A percentile compares a stretch with the other conserved stretches of the same genome.
These are phyloP conservation scores for Leptobrachium leishanense DNA, from an alignment of 2,113 vertebrate genomes.

Conservation along the genomic window DNA sequence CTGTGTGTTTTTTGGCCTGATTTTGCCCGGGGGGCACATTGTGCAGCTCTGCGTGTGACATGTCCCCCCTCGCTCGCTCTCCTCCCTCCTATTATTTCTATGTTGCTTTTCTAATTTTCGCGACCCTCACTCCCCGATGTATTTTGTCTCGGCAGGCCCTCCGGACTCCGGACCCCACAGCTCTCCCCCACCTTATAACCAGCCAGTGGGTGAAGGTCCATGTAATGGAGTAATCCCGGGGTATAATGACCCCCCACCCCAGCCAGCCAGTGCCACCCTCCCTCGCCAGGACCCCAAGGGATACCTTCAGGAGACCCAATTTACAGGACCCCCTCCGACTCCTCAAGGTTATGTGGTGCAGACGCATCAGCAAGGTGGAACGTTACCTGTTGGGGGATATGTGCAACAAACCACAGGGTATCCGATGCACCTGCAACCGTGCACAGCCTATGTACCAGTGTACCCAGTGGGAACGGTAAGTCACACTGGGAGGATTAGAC, in stretches of 20 bases:
- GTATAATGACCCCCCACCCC: constrained; percentile 48
- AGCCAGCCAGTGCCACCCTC: constrained; percentile 66
- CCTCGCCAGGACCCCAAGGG: constrained; percentile 68
- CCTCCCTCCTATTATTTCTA: neutral
- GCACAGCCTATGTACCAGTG: constrained; percentile 86
- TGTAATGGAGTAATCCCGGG: constrained; percentile 51
- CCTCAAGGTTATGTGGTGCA: constrained; percentile 83
- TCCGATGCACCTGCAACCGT: constrained; percentile 87
- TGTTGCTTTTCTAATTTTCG: neutral
- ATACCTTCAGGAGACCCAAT: constrained; percentile 78
- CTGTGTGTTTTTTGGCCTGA: constrained; percentile 5
- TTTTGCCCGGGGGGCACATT: neutral
- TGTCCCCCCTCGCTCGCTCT: constrained; percentile 27
- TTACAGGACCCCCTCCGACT: constrained; percentile 61
- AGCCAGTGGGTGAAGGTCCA: constrained; percentile 52
- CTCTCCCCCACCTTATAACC: constrained; percentile 80
- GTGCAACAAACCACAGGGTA: constrained; percentile 74
- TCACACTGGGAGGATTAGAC: neutral
- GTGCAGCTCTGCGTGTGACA: constrained; percentile 16
- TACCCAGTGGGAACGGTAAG: constrained; percentile 83
- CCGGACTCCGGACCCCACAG: constrained; percentile 78
- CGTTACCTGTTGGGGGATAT: constrained; percentile 78
- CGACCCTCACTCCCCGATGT: constrained; percentile 6
- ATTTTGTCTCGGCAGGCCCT: constrained; percentile 64
- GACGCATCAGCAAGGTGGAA: constrained; percentile 73